phyloP scores from a whole-genome alignment of 2,113 vertebrate species.

The Lichenostomus cassidix region DNA sequence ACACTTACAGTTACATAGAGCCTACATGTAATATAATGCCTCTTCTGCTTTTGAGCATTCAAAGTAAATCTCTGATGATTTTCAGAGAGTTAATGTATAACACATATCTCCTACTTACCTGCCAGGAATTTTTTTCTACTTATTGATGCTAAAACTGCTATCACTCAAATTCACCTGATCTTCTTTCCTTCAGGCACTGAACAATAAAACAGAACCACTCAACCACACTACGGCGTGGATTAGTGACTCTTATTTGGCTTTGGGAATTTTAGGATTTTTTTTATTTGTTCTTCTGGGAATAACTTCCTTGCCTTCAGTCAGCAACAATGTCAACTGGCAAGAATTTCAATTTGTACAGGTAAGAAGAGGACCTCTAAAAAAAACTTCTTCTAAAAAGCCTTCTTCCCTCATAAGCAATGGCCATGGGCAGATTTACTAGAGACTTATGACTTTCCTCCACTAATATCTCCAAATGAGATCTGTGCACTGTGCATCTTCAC shows the following conservation, averaged over 20 bases:
- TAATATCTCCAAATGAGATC: neutral
- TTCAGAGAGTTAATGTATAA: neutral
- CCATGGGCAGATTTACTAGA: neutral
- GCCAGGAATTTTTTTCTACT: neutral
- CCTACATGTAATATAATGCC: neutral
- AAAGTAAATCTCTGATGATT: neutral
- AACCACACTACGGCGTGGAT: constrained; percentile 76
- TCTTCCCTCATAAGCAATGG: neutral
- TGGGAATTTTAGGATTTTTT: constrained; percentile 90
- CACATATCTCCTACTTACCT: neutral
- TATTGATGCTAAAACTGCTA: neutral
- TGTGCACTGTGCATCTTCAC: neutral
- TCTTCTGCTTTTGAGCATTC: neutral
- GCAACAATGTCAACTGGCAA: constrained; percentile 93
- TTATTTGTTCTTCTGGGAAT: constrained; percentile 91
- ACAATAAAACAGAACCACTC: constrained; percentile 79
- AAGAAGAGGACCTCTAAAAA: neutral
- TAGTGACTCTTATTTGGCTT: constrained; percentile 80
- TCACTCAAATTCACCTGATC: neutral
- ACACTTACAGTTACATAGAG: neutral
- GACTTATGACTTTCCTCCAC: neutral
- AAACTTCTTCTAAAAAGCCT: neutral
- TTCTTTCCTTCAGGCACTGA: constrained; percentile 68
- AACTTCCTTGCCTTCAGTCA: constrained; percentile 94
- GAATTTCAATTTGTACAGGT: constrained; percentile 97